Percentiles rank a stretch among this genome's conserved stretches.
Evolutionary conservation across 1,140 invertebrate genomes (phyloP).

Genomic region (Polyergus mexicanus): DNA sequence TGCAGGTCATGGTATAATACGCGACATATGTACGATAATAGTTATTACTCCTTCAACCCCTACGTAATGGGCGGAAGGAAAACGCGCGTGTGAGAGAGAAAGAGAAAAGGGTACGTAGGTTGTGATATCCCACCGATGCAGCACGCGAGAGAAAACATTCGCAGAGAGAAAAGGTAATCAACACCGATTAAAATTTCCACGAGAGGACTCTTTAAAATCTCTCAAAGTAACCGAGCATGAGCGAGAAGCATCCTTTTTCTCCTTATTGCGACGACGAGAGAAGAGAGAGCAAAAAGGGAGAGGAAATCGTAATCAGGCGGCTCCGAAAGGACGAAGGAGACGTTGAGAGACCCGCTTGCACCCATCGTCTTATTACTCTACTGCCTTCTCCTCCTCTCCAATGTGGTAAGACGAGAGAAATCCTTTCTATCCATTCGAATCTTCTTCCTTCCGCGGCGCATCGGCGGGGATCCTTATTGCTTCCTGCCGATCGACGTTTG

Average conservation of each 20-base stretch:
- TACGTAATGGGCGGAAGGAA: background rate
- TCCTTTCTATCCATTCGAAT: conserved; percentile 63
- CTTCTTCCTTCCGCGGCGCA: conserved; percentile 46
- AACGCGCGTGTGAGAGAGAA: background rate
- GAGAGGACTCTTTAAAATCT: conserved; percentile 59
- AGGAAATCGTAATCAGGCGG: conserved; percentile 57
- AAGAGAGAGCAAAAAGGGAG: no score
- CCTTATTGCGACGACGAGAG: conserved; percentile 34
- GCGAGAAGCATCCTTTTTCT: conserved; percentile 48
- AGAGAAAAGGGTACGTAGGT: background rate
- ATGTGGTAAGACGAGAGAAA: conserved; percentile 47
- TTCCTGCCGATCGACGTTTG: conserved; percentile 5
- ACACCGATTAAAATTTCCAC: conserved; percentile 55
- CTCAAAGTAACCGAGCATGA: conserved; percentile 43
- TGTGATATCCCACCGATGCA: conserved; percentile 38
- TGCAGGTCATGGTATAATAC: background rate
- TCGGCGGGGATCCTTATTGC: conserved; percentile 60
- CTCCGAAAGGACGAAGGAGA: conserved; percentile 45
- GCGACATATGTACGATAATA: conserved; percentile 61
- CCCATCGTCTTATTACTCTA: conserved; percentile 40
- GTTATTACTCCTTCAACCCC: conserved; percentile 35
- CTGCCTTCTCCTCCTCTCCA: conserved; percentile 1
- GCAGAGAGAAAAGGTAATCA: conserved; percentile 64
- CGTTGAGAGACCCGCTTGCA: conserved; percentile 45
- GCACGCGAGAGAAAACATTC: conserved; percentile 5